These are phyloP conservation scores for Hassar affinis DNA, from an alignment of 2,113 vertebrate species.

Conservation along the genomic window DNA sequence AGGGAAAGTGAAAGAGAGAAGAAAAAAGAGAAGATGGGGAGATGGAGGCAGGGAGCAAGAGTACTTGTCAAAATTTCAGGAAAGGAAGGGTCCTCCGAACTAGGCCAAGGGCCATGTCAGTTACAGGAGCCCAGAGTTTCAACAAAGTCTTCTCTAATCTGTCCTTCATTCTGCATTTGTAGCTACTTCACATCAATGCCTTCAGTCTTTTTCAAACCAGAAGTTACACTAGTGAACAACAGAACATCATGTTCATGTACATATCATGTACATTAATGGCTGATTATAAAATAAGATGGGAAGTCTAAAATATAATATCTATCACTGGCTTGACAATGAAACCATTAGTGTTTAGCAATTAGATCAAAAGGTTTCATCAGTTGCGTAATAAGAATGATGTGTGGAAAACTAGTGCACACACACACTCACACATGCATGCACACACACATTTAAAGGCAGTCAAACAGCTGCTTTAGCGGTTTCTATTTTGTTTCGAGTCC, in stretches of 20 bases:
- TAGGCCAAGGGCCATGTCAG: conserved; percentile 36
- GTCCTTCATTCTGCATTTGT: not conserved
- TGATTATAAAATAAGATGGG: not conserved
- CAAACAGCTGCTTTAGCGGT: not conserved
- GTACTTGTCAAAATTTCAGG: conserved; percentile 36
- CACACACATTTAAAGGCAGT: not conserved
- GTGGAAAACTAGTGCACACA: not conserved
- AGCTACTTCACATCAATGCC: conserved; percentile 1
- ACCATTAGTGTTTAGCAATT: not conserved
- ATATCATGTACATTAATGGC: no score
- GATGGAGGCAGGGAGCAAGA: conserved; percentile 15
- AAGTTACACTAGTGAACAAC: not conserved
- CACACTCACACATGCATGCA: not conserved
- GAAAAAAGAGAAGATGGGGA: not conserved
- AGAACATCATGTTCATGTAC: not conserved
- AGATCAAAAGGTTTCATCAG: no score
- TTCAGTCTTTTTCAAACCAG: conserved; percentile 18
- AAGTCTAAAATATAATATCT: not conserved
- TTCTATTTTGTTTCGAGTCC: not conserved
- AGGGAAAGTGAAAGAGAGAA: not conserved
- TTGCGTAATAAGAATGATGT: not conserved
- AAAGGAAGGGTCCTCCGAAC: conserved; percentile 42
- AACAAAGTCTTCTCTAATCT: conserved; percentile 4
- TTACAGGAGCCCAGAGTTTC: conserved; percentile 16
- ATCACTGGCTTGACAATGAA: not conserved